Base-by-base conservation (phyloP, 1,140 invertebrate genomes). In the Aradophagus sp. region DNA sequence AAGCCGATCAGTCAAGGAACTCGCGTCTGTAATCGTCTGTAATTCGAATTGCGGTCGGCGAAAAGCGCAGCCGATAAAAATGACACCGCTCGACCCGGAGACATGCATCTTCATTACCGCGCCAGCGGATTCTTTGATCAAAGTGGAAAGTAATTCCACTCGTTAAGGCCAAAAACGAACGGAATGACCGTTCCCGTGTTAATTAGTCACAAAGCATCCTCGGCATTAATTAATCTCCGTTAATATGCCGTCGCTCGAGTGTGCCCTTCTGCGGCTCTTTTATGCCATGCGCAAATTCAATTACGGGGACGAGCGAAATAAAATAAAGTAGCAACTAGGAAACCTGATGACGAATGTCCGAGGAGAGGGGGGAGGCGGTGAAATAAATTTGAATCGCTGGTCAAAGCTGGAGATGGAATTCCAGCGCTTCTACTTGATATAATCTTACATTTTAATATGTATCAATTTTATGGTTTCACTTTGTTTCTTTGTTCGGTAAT, bases 121-220 rank as follows among this genome's bases (percentile, higher is more conserved):
- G 34, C 17, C n/a, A n/a, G 27, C n/a, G 27, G 53, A 53, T 59
- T 68, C 48, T 61, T 61, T 55, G 55, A 68, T 61, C 65, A 61
- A 55, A 61, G 48, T 41, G 19, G 19, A 61, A 61, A 39, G 55
- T 68, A 61, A 62, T 69, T 69, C 48, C 4, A 50, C 50, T 56
- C 48, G 41, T 69, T 47, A 45, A 69, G 48, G 8, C 26, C 41
- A 55, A 69, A 69, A 59, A 48, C 50, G 52, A 50, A 62, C 19
- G 35, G 14, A 53, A 71, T 58, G 67, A 47, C 44, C 45, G 41
- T 45, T 59, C 45, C 36, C 35, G 34, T 66, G 48, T 65, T 66
- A 72, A 72, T 72, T 72, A 72, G 68, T 61, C 48, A 56, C 53
- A 61, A 71, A 72, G 61, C 36, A 61, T 55, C 47, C 47, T 67